phyloP scores from a whole-genome alignment of 2,888 invertebrate species.

The Acronicta aceris region DNA sequence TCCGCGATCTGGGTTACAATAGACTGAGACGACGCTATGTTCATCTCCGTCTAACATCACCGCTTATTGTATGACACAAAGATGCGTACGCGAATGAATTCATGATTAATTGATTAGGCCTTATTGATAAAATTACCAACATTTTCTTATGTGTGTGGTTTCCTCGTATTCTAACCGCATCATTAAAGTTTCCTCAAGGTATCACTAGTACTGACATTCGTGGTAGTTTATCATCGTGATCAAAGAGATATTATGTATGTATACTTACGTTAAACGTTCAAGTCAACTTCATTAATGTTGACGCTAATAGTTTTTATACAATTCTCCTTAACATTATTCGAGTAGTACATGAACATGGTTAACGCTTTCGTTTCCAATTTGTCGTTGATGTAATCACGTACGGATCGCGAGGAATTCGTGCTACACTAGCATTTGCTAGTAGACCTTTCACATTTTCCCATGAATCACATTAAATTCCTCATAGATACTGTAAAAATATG shows the following conservation, averaged over 20 bases:
- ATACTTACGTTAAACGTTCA: too few species aligned
- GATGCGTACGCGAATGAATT: constrained; percentile 62
- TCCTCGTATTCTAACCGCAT: constrained; percentile 24
- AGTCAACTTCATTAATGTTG: constrained; percentile 14
- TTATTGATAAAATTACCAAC: constrained; percentile 37
- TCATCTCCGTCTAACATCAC: constrained; percentile 67
- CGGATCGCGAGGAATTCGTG: constrained; percentile 41
- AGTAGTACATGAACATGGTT: constrained; percentile 45
- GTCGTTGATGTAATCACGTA: constrained; percentile 65
- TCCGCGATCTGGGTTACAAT: constrained; percentile 75
- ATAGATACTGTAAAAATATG: constrained; percentile 1
- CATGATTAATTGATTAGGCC: constrained; percentile 54
- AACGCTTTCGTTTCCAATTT: constrained; percentile 69
- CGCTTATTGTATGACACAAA: constrained; percentile 50
- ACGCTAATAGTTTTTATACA: constrained; percentile 24
- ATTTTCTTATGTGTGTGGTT: constrained; percentile 19
- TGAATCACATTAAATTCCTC: constrained; percentile 19
- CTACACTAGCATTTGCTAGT: constrained; percentile 7
- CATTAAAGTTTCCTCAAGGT: constrained; percentile 5
- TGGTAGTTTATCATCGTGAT: constrained; percentile 21
- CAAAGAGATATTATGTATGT: too few species aligned
- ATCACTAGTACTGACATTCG: constrained; percentile 9
- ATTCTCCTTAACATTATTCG: constrained; percentile 25
- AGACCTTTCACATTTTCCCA: constrained; percentile 19
- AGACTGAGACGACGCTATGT: constrained; percentile 63